Conservation (phyloP, 2,797 vertebrate genomes). For the Moxostoma hubbsi region DNA sequence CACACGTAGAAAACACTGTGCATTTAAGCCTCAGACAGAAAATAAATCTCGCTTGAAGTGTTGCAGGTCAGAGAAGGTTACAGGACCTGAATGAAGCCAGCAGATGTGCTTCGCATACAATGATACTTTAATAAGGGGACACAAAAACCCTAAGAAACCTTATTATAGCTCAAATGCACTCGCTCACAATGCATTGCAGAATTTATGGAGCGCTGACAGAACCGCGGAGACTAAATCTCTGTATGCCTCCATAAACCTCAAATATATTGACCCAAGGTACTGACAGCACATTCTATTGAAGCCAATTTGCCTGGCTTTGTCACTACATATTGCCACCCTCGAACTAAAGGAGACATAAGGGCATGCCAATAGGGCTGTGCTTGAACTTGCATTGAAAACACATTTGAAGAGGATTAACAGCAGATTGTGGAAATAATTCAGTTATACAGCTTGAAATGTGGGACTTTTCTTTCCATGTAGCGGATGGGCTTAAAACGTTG, state of each 20-base stretch:
- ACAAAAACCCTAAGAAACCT: background rate
- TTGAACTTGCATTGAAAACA: conserved; percentile 1
- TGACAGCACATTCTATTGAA: conserved; percentile 2
- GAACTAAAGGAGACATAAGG: background rate
- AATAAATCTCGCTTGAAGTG: background rate
- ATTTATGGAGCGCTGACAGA: background rate
- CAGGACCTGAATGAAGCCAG: conserved; percentile 1
- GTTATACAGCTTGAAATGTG: conserved; percentile 4
- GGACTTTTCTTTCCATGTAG: conserved; percentile 3
- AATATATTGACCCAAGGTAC: conserved; percentile 13
- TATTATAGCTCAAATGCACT: background rate
- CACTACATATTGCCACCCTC: background rate
- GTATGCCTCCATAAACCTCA: background rate
- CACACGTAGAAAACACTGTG: too few species aligned
- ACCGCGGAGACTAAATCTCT: background rate
- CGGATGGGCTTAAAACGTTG: conserved; percentile 9
- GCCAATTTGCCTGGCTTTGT: background rate
- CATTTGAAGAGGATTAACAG: background rate
- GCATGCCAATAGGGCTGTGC: background rate
- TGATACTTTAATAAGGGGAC: background rate
- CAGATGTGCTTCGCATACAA: background rate
- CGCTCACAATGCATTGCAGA: background rate
- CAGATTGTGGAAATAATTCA: conserved; percentile 15
- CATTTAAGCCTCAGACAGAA: background rate
- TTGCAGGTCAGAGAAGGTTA: background rate